Evolutionary conservation across 1,140 invertebrate genomes (phyloP).

Genomic region (Cotesia vestalis): DNA sequence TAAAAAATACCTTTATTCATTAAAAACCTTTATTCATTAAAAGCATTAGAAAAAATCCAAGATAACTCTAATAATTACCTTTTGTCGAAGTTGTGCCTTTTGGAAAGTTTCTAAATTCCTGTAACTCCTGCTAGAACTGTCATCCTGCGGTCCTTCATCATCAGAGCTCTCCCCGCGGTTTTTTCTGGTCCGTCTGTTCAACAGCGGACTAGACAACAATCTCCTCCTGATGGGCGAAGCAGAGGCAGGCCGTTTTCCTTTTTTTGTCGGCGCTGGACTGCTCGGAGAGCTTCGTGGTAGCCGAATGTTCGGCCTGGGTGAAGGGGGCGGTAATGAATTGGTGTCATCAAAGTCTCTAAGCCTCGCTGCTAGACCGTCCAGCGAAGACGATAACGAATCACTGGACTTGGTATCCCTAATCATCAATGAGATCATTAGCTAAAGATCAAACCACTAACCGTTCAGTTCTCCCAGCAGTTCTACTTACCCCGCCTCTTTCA

Average conservation of each 20-base stretch:
- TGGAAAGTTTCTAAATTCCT: conserved; percentile 93
- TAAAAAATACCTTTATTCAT: too few species aligned
- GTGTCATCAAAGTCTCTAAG: conserved; percentile 61
- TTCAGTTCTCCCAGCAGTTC: too few species aligned
- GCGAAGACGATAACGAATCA: conserved; percentile 59
- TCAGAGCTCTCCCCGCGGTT: conserved; percentile 86
- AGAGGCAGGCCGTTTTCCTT: conserved; percentile 78
- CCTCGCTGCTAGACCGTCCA: conserved; percentile 59
- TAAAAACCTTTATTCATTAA: background rate
- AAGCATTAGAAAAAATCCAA: conserved; percentile 21
- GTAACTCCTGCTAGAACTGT: conserved; percentile 72
- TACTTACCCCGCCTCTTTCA: conserved; percentile 1
- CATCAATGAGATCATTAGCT: background rate
- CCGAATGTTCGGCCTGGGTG: conserved; percentile 62
- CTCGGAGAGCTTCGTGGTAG: conserved; percentile 76
- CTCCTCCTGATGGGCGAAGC: conserved; percentile 79
- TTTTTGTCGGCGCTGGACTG: conserved; percentile 76
- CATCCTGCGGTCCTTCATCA: conserved; percentile 78
- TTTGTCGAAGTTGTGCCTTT: conserved; percentile 91
- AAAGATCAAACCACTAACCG: too few species aligned
- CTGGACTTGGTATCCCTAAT: conserved; percentile 51
- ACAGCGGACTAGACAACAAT: conserved; percentile 81
- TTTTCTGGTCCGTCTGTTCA: conserved; percentile 78
- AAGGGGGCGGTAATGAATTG: conserved; percentile 61
- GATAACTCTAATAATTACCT: conserved; percentile 68